Evolutionary conservation across 30 jellyfish, hydroid and myxozoan species (phyloP), one percentile per base, ranked within the genome.

Genomic region (Aurelia aurita): DNA sequence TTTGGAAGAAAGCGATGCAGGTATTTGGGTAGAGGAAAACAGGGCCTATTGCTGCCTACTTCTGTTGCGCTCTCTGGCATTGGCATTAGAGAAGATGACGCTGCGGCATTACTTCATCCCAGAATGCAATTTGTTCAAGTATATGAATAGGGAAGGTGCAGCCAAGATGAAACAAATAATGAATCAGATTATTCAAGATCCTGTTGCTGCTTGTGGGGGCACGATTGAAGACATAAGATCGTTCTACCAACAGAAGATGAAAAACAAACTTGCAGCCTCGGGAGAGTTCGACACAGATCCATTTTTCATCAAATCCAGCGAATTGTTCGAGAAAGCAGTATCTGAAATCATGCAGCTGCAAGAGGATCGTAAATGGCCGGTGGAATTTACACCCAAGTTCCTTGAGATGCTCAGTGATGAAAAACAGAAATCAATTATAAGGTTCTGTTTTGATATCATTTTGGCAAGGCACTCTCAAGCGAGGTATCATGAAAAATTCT

Each of bases 21-120:
- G 54, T 23, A 20, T 81, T n/a, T 67, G 91, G 84, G 44, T 46
- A 0, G 71, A 31, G 13, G 70, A 69, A 27, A 81, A 81, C 61
- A 32, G 80, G 70, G 84, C 85, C 27, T 51, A 49, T 18, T 81
- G 84, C 44, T 81, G 91, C 58, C 23, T 81, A 35, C 63, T 59
- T 9, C n/a, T 81, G 65, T 11, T 81, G 91, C 71, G 58, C 15
- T 43, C 31, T 15, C n/a, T 81, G 59, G 57, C 22, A 16, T 49
- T 21, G 31, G 66, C 85, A 4, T 16, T 81, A 43, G 16, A 16
- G 55, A 43, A 54, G 29, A 29, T 14, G 79, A 26, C 15, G n/a
- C 76, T 81, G 13, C 46, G 27, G 49, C 91, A 81, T 23, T 81
- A 81, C 39, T 81, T 81, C 60, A 81, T 81, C 23, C 85, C 77